phyloP scores from a whole-genome alignment of 2,888 invertebrate genomes.

The Ophonus ardosiacus region DNA sequence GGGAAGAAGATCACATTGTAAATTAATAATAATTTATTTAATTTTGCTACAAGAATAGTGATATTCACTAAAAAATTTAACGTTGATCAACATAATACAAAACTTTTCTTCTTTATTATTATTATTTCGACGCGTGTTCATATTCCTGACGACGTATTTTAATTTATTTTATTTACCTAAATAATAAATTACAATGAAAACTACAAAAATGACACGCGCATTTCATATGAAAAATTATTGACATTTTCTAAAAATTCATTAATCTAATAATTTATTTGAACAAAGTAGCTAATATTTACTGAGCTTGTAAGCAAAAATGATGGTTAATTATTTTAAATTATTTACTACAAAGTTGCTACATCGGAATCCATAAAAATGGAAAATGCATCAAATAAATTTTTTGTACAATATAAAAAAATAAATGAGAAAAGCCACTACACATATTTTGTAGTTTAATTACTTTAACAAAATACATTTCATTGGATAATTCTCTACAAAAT shows the following conservation, averaged over 20 bases:
- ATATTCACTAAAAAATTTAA: slow-evolving; percentile 31
- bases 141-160: background rate
- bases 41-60: slow-evolving; percentile 51
- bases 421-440: slow-evolving; percentile 13
- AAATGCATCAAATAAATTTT: slow-evolving; percentile 26
- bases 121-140: slow-evolving; percentile 25
- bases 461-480: slow-evolving; percentile 25
- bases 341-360: background rate
- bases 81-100: slow-evolving; percentile 18
- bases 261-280: slow-evolving; percentile 35
- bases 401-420: slow-evolving; percentile 14
- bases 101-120: background rate
- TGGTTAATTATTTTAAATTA: slow-evolving; percentile 12
- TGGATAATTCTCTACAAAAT: slow-evolving; percentile 15
- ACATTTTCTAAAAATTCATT: slow-evolving; percentile 19
- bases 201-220: slow-evolving; percentile 44
- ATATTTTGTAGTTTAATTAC: slow-evolving; percentile 13
- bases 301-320: slow-evolving; percentile 25
- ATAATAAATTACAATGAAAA: slow-evolving; percentile 41
- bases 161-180: slow-evolving; percentile 29
- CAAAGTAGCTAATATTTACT: slow-evolving; percentile 7
- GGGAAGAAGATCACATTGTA: background rate
- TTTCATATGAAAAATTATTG: slow-evolving; percentile 6
- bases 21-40: slow-evolving; percentile 55
- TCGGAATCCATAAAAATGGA: slow-evolving; percentile 8